Evolutionary conservation across 2,797 vertebrate genomes (phyloP).

Genomic region (Phoebastria nigripes): DNA sequence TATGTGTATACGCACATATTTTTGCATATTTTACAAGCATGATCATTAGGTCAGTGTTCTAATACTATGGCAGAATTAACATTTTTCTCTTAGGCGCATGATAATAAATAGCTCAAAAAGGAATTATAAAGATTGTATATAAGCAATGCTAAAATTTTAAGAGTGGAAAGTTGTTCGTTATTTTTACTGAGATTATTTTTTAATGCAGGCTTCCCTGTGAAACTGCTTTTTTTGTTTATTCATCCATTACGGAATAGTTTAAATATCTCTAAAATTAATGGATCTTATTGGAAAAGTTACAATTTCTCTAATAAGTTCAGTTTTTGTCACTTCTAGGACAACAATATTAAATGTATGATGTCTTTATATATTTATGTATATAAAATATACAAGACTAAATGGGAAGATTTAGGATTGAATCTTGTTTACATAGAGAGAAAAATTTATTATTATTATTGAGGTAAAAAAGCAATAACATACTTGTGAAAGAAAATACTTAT

Average conservation of each 20-base stretch:
- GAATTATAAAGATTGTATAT: background rate
- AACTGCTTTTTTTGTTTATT: background rate
- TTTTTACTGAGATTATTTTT: background rate
- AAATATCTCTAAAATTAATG: background rate
- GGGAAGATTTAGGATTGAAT: background rate
- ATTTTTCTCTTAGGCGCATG: background rate
- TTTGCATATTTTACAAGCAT: background rate
- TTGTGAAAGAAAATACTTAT: background rate
- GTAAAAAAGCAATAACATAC: background rate
- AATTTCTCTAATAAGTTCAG: background rate
- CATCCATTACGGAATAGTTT: background rate
- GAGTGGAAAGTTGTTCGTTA: background rate
- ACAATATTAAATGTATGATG: background rate
- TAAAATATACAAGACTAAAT: background rate
- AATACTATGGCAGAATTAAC: background rate
- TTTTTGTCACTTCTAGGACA: background rate
- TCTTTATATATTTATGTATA: background rate
- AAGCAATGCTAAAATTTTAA: background rate
- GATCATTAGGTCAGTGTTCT: background rate
- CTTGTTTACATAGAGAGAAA: background rate
- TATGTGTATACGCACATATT: background rate
- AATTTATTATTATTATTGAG: background rate
- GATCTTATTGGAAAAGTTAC: background rate
- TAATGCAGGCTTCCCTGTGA: background rate
- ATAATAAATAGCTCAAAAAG: background rate